These are phyloP conservation scores for Bergia sp. DNA, from an alignment of 92 coral and sea anemone species.

Conservation along the genomic window DNA sequence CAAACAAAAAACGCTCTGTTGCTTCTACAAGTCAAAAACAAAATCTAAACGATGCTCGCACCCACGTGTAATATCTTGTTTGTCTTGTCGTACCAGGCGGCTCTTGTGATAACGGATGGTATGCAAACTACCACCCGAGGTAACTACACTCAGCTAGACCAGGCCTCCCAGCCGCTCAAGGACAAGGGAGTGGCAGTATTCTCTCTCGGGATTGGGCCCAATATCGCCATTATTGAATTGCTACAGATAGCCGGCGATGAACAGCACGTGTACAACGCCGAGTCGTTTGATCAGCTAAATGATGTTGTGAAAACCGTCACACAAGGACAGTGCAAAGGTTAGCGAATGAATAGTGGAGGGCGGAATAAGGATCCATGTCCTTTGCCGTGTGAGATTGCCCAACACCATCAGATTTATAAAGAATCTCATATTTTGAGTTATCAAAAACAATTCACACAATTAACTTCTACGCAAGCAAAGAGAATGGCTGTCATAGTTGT, in stretches of 20 bases:
- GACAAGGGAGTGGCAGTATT: constrained; percentile 63
- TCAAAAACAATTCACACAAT: no score
- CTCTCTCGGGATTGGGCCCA: constrained; percentile 68
- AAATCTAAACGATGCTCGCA: no score
- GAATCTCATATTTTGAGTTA: no score
- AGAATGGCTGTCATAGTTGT: no score
- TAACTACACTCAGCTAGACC: constrained; percentile 34
- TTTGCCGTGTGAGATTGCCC: no score
- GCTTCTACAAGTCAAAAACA: no score
- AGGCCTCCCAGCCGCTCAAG: constrained; percentile 68
- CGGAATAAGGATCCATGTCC: no score
- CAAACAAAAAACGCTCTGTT: no score
- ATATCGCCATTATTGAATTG: constrained; percentile 53
- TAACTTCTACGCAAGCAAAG: no score
- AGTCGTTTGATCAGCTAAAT: constrained; percentile 61
- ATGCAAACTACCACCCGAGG: constrained; percentile 50
- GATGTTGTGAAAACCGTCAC: constrained; percentile 61
- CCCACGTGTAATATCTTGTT: no score
- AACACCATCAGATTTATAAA: no score
- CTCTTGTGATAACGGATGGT: constrained; percentile 59
- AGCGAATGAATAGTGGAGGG: no score
- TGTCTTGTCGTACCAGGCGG: constrained; percentile 32
- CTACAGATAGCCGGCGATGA: constrained; percentile 57
- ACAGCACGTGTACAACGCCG: constrained; percentile 61
- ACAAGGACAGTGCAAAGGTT: constrained; percentile 73